Percentiles rank a stretch among this genome's conserved stretches.
Conservation (phyloP, 2,113 vertebrate species). For the Zootoca vivipara region DNA sequence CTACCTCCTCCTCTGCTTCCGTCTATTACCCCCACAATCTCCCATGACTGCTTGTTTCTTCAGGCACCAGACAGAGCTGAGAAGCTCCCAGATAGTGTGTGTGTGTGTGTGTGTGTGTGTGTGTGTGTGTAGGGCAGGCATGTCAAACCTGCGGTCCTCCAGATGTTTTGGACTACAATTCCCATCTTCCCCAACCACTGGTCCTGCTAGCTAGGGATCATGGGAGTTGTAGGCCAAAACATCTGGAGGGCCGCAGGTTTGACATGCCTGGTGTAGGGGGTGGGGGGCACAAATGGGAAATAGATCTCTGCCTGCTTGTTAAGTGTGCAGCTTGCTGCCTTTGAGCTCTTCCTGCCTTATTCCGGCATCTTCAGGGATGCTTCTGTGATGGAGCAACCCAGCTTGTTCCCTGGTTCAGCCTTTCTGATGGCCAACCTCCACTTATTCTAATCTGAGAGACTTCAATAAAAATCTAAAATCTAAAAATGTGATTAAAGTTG, state of each 20-base stretch:
- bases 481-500: not conserved
- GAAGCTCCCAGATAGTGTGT: not conserved
- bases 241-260: too few species aligned
- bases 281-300: not conserved
- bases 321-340: rapidly evolving
- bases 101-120: too few species aligned
- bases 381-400: not conserved
- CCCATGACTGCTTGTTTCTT: not conserved
- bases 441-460: not conserved
- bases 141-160: too few species aligned
- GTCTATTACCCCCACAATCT: not conserved
- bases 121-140: too few species aligned
- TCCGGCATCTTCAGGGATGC: not conserved
- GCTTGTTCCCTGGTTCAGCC: too few species aligned
- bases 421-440: not conserved
- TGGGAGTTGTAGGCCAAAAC: too few species aligned
- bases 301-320: not conserved
- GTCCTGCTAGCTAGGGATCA: too few species aligned
- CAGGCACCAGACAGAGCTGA: not conserved
- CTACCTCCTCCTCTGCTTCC: not conserved
- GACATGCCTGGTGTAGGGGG: too few species aligned
- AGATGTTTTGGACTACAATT: too few species aligned
- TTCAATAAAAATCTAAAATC: not conserved
- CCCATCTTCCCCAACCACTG: too few species aligned
- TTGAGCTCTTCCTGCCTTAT: rapidly evolving